Evolutionary conservation across 2,888 invertebrate species (phyloP), one percentile per base, ranked within the genome.

Genomic region (Aleiodes leptofemur): DNA sequence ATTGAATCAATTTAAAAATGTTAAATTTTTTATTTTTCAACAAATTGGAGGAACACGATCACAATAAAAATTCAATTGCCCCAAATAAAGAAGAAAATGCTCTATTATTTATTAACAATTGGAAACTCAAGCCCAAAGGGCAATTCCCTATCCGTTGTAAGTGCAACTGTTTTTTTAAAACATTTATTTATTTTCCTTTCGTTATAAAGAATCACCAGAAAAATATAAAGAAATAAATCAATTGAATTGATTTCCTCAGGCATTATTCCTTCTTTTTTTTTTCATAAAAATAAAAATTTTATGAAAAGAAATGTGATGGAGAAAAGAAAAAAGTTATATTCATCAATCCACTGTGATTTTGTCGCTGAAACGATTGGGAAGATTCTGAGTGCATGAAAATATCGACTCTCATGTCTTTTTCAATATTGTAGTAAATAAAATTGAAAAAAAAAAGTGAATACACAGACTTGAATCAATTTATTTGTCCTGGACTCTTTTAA

Each of bases 371-470:
- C 64, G 48, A 64, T 64, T 64, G 64, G 23, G 16, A 43, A 43
- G 43, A 9, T 9, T 64, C 43, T 43, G 64, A 64, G 64, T 64
- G 64, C 64, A 48, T 14, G 43, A 48, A 48, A 43, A 64, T 64
- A 64, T 64, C 16, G 43, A 48, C 23, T 64, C 48, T 48, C 43
- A 64, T 64, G 64, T 64, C 64, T 64, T 43, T 64, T 64, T 64
- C 64, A 64, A 64, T 64, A 64, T 64, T 64, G 48, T 48, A 16
- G 16, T 64, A 48, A 38, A 64, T 16, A 48, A 64, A 23, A 23
- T 23, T 64, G 11, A 43, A 43, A 43, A 9, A 43, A 43, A 43
- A 34, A 48, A 64, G 48, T n/a, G 38, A 38, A 34, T 61, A 61
- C 38, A 64, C 43, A 34, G 43, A 48, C 1, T 38, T 64, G 43